phyloP scores from a whole-genome alignment of 2,797 vertebrate species.

The Peromyscus eremicus region DNA sequence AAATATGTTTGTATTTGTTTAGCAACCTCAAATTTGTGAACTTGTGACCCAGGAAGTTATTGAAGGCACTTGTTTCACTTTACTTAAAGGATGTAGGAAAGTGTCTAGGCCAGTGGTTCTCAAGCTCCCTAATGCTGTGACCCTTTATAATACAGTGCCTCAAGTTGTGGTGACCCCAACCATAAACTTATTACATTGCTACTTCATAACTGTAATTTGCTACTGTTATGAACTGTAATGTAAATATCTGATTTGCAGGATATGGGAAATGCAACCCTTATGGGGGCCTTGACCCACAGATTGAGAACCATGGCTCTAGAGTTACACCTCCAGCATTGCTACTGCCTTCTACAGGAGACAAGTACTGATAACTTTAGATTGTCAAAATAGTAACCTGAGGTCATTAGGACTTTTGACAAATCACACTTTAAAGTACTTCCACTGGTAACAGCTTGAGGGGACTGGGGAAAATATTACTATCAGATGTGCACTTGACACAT shows the following conservation, averaged over 20 bases:
- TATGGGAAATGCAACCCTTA: background rate
- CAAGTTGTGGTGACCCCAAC: background rate
- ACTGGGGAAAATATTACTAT: conserved; percentile 57
- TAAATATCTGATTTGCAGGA: background rate
- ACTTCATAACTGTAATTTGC: background rate
- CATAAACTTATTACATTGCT: background rate
- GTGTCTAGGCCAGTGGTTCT: background rate
- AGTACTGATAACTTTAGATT: conserved; percentile 43
- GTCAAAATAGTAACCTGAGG: conserved; percentile 57
- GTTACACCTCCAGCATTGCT: background rate
- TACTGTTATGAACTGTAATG: background rate
- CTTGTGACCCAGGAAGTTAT: conserved; percentile 60
- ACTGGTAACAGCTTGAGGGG: conserved; percentile 53
- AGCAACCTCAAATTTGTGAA: conserved; percentile 57
- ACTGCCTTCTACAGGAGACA: conserved; percentile 56
- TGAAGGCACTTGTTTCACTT: conserved; percentile 78
- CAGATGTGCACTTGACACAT: conserved; percentile 59
- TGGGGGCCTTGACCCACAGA: background rate
- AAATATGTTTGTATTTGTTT: conserved; percentile 52
- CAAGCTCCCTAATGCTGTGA: background rate
- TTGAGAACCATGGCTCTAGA: background rate
- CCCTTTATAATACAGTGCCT: background rate
- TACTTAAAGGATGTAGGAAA: conserved; percentile 50
- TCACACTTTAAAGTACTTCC: conserved; percentile 42
- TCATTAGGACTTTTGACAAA: conserved; percentile 63